These are phyloP conservation scores for Buathra laborator DNA, from an alignment of 2,888 invertebrate genomes.

Conservation along the genomic window DNA sequence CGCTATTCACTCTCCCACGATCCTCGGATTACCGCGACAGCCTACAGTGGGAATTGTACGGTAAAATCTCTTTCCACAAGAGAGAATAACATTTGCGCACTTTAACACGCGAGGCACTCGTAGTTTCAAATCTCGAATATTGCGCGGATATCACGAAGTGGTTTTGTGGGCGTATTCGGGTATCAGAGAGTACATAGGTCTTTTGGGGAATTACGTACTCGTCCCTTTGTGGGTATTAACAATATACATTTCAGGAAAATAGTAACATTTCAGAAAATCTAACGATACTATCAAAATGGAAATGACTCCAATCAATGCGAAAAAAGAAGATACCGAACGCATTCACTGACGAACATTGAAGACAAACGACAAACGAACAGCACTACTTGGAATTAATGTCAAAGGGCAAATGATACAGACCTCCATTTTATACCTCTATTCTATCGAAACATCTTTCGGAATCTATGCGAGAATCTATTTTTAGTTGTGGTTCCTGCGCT, in stretches of 20 bases:
- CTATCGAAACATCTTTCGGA: not conserved
- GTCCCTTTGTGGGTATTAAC: not conserved
- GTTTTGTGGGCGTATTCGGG: not conserved
- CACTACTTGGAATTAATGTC: not conserved
- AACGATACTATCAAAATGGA: not conserved
- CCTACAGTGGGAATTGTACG: not conserved
- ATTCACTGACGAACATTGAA: no score
- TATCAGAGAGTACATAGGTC: not conserved
- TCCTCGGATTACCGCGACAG: constrained; percentile 1
- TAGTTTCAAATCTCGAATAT: not conserved
- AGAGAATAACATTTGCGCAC: not conserved
- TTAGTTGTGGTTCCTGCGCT: no score
- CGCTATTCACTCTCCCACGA: not conserved
- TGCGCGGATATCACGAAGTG: not conserved
- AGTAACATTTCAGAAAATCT: not conserved
- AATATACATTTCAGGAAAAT: not conserved
- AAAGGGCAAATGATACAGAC: not conserved
- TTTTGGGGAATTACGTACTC: not conserved
- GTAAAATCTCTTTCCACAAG: not conserved
- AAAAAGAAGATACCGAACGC: no score
- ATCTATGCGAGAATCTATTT: no score
- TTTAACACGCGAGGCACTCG: not conserved
- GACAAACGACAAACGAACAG: no score
- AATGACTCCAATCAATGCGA: no score
- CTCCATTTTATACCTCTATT: not conserved